Evolutionary conservation across 2,113 vertebrate genomes (phyloP).

Genomic region (Mus musculus): DNA sequence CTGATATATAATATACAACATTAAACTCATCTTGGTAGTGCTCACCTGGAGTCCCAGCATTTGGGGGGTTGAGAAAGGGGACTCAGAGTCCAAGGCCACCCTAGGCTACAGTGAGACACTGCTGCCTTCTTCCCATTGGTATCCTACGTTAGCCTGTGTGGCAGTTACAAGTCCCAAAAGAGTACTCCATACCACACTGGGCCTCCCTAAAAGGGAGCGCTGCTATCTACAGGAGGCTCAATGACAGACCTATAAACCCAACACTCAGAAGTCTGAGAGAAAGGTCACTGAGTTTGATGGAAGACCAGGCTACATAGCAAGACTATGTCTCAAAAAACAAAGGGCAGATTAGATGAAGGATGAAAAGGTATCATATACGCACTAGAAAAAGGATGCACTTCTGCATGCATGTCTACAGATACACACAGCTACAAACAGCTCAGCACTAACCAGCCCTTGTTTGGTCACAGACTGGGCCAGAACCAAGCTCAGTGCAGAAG

Average conservation of each 20-base stretch:
- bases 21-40: constrained; percentile 19
- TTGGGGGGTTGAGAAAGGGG: not conserved
- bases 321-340: not conserved
- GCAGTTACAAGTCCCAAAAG: not conserved
- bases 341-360: not conserved
- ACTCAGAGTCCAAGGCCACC: not conserved
- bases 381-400: not conserved
- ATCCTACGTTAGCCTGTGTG: not conserved
- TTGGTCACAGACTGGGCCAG: not conserved
- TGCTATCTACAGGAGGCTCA: not conserved
- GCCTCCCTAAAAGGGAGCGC: not conserved
- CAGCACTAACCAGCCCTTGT: not conserved
- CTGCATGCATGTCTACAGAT: not conserved
- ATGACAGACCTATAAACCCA: not conserved
- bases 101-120: not conserved
- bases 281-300: not conserved
- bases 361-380: not conserved
- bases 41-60: not conserved
- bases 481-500: not conserved
- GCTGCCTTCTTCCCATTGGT: not conserved
- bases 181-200: not conserved
- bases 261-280: not conserved
- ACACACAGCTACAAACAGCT: not conserved
- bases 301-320: not conserved
- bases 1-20: constrained; percentile 25